These are phyloP conservation scores for Netelia inedita DNA, from an alignment of 2,888 invertebrate genomes.

Conservation along the genomic window DNA sequence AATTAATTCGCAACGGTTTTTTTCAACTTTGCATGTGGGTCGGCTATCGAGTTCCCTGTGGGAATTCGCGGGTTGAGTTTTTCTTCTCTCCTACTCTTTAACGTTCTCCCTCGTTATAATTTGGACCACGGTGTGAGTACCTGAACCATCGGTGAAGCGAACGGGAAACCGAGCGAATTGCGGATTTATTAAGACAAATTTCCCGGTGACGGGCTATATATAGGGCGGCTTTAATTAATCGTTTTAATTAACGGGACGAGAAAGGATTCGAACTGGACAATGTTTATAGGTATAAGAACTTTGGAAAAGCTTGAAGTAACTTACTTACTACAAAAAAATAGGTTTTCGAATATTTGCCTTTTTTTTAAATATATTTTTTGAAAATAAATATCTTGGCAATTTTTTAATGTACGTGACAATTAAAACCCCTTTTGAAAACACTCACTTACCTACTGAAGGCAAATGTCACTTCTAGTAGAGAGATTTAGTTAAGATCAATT, in stretches of 20 bases:
- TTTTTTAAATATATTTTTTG: no score
- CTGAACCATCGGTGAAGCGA: background rate
- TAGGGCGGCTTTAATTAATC: constrained; percentile 37
- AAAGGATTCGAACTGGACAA: constrained; percentile 9
- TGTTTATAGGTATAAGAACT: background rate
- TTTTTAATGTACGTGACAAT: no score
- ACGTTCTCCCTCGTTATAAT: constrained; percentile 8
- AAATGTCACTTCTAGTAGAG: no score
- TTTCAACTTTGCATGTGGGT: constrained; percentile 25
- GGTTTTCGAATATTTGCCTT: no score
- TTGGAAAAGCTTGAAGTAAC: no score
- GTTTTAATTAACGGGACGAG: constrained; percentile 43
- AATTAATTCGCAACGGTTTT: constrained; percentile 46
- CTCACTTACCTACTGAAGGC: no score
- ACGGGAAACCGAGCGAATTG: constrained; percentile 38
- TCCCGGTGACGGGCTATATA: background rate
- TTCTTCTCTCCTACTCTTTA: background rate
- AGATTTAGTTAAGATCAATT: no score
- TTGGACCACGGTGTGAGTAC: background rate
- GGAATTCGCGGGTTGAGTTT: background rate
- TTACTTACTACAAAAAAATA: no score
- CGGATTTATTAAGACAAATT: constrained; percentile 38
- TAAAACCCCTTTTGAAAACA: no score
- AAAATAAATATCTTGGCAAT: no score
- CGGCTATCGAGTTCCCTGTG: constrained; percentile 7